Evolutionary conservation across 2,888 invertebrate genomes (phyloP).

Genomic region (Pantelozetes paolii): DNA sequence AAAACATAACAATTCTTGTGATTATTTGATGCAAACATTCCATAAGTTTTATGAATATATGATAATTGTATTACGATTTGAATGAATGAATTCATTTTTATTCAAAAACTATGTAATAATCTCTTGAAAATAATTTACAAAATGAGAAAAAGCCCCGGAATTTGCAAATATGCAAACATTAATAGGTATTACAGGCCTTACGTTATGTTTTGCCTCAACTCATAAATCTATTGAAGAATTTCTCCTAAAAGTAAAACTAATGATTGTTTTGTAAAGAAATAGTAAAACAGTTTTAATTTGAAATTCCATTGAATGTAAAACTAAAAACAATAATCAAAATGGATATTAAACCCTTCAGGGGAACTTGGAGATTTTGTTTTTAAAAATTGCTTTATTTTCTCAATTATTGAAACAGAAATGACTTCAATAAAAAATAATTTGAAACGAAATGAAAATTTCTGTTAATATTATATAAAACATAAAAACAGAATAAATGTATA

Average conservation of each 20-base stretch:
- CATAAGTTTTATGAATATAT: too few species aligned
- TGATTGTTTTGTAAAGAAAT: background rate
- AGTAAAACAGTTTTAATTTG: conserved; percentile 6
- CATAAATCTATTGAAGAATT: conserved; percentile 19
- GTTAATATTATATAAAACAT: too few species aligned
- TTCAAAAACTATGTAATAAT: too few species aligned
- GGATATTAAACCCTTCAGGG: conserved; percentile 18
- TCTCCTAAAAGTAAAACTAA: background rate
- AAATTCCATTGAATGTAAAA: conserved; percentile 15
- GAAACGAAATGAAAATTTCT: too few species aligned
- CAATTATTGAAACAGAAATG: background rate
- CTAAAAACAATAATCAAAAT: conserved; percentile 6
- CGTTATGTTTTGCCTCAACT: background rate
- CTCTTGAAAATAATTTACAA: background rate
- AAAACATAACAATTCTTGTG: too few species aligned
- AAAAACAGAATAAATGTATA: too few species aligned
- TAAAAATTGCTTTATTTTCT: background rate
- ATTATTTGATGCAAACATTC: too few species aligned
- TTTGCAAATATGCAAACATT: background rate
- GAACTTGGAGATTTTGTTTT: background rate
- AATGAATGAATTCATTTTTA: too few species aligned
- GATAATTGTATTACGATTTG: too few species aligned
- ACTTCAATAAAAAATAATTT: background rate
- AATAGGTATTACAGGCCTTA: conserved; percentile 3
- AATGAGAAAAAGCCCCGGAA: background rate